Base-by-base conservation (phyloP, 2,888 invertebrate genomes). In the Eupithecia subfuscata region DNA sequence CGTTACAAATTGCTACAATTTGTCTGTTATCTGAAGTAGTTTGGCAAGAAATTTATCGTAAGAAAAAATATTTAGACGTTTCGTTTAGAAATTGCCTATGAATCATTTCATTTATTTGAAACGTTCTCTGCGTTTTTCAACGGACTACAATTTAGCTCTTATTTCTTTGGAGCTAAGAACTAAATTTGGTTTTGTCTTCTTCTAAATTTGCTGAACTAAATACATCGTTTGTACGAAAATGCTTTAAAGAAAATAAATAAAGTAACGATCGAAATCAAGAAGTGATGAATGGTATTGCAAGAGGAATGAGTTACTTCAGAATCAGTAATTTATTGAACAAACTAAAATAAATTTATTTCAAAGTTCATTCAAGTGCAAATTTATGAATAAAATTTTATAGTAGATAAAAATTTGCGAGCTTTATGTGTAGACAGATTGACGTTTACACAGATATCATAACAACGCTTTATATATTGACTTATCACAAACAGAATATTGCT, bases 51-150 rank as follows among this genome's bases (percentile, higher is more conserved):
- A 75, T 43, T 65, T 34, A 64, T 34, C 30, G 48, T 16, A 70
- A 30, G n/a, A 64, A 68, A 65, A 71, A 73, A 71, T 71, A 77
- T 75, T 73, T 56, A 45, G 73, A 69, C 69, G 45, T 73, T 75
- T 73, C 69, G 45, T n/a, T 74, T 64, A 22, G 25, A 64, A 60
- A 70, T 37, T 71, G 11, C 64, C 45, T 56, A 76, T 76, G 70
- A 75, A 73, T 75, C 70, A 75, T 73, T 71, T 69, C 18, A 63
- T 74, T 65, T 64, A 37, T 64, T 69, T 67, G 3, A 64, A 37
- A 43, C 12, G 22, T 73, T 45, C 52, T 25, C 52, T 40, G 48
- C 65, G 34, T 40, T 68, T 68, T 48, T 43, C 52, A 72, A 69
- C 34, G 34, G 7, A 64, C 63, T 56, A 22, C 0, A 64, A 64